A percentile compares a stretch with the other conserved stretches of the same genome.
Evolutionary conservation across 2,888 invertebrate species (phyloP).

Genomic region (Zelleria hepariella): DNA sequence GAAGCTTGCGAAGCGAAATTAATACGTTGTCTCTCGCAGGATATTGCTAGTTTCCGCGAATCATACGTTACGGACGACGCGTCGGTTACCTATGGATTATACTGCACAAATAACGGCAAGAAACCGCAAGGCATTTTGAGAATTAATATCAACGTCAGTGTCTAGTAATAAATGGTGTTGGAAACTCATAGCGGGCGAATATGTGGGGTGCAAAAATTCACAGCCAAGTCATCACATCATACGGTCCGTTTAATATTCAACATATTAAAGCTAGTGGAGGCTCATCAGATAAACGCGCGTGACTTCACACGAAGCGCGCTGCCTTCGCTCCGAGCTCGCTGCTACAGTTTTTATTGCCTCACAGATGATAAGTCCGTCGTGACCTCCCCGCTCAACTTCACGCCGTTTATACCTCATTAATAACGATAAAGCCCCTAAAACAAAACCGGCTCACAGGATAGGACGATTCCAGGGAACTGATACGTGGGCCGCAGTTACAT

Average conservation of each 20-base stretch:
- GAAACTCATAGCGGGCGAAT: neutral
- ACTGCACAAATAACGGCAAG: neutral
- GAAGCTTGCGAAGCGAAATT: conserved; percentile 20
- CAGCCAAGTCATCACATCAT: neutral
- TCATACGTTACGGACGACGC: too few species aligned
- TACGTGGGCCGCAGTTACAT: conserved; percentile 16
- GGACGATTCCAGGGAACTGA: conserved; percentile 17
- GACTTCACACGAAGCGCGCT: conserved; percentile 30
- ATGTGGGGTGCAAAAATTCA: conserved; percentile 5
- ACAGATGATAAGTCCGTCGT: conserved; percentile 16
- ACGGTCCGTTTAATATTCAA: conserved; percentile 15
- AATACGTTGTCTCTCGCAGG: neutral
- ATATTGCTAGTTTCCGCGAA: neutral
- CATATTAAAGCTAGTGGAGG: conserved; percentile 21
- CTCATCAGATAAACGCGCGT: conserved; percentile 36
- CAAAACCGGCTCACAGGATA: neutral
- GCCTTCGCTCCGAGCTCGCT: conserved; percentile 13
- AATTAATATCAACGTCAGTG: neutral
- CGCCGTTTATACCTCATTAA: neutral
- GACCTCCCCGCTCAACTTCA: conserved; percentile 12
- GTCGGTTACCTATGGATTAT: conserved; percentile 29
- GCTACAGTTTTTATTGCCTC: conserved; percentile 26
- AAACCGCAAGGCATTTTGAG: neutral
- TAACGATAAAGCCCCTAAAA: neutral
- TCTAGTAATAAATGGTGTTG: neutral